Evolutionary conservation across 1,140 invertebrate species (phyloP).

Genomic region (Riptortus pedestris): DNA sequence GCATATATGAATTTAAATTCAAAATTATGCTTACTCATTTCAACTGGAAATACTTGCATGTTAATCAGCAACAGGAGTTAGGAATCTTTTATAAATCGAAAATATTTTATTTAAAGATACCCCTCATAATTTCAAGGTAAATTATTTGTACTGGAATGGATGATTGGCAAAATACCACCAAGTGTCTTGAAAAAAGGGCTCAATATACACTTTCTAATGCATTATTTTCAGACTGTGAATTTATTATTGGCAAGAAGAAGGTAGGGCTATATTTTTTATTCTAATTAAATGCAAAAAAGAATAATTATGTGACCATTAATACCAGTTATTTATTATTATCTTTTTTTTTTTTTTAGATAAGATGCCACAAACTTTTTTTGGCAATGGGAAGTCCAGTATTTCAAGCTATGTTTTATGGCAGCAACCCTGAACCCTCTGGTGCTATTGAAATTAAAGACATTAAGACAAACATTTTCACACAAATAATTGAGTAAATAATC

Average conservation of each 20-base stretch:
- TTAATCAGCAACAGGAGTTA: too few relatives aligned
- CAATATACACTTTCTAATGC: slow-evolving; percentile 17
- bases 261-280: too few relatives aligned
- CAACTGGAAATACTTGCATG: too few relatives aligned
- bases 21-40: too few relatives aligned
- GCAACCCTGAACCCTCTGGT: slow-evolving; percentile 54
- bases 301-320: too few relatives aligned
- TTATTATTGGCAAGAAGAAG: slow-evolving; percentile 21
- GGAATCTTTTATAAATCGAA: too few relatives aligned
- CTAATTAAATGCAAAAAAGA: too few relatives aligned
- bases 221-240: slow-evolving; percentile 22
- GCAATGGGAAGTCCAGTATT: slow-evolving; percentile 75
- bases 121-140: too few relatives aligned
- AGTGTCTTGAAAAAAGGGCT: slow-evolving; percentile 5
- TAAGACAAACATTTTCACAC: slow-evolving; percentile 70
- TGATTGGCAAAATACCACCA: slow-evolving; percentile 23
- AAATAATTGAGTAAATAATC: slow-evolving; percentile 48
- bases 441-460: slow-evolving; percentile 70
- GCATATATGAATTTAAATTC: too few relatives aligned
- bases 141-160: too few relatives aligned
- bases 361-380: slow-evolving; percentile 67
- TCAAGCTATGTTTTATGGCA: slow-evolving; percentile 71
- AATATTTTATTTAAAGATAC: too few relatives aligned
- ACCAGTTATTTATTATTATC: too few relatives aligned
- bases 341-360: slow-evolving; percentile 40